phyloP scores from a whole-genome alignment of 2,113 vertebrate species.

The Penelope pileata region DNA sequence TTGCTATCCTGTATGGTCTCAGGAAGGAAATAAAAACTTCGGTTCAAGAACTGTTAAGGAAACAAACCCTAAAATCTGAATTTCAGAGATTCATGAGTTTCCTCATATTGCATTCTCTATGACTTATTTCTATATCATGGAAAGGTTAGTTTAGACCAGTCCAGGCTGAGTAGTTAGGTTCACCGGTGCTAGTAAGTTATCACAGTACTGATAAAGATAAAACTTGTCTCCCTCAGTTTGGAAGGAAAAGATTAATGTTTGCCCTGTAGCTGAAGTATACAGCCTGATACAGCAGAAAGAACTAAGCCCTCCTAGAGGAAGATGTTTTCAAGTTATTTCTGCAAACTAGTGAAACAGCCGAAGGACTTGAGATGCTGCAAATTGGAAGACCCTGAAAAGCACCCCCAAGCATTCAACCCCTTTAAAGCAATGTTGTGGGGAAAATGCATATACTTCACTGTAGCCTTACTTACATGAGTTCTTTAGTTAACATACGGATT shows the following conservation, averaged over 20 bases:
- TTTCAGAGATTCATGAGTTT: neutral
- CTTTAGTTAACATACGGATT: too few species aligned
- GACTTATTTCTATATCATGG: neutral
- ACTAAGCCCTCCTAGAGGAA: neutral
- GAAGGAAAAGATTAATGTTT: too few species aligned
- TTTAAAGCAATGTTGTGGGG: neutral
- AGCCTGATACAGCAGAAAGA: neutral
- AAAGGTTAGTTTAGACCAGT: neutral
- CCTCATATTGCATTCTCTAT: neutral
- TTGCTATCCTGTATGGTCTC: neutral
- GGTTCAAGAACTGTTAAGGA: too few species aligned
- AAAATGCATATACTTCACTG: neutral
- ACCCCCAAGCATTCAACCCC: neutral
- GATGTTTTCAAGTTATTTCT: neutral
- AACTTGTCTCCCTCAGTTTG: too few species aligned
- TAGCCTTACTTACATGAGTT: too few species aligned
- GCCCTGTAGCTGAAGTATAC: neutral
- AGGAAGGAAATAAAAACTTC: too few species aligned
- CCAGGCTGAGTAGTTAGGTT: neutral
- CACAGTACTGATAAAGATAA: neutral
- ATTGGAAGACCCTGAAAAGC: neutral
- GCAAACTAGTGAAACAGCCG: neutral
- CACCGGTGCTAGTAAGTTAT: slow-evolving; percentile 7
- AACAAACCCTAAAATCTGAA: too few species aligned
- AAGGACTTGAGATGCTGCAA: neutral